Conservation (phyloP, 2,113 vertebrate species). For the Sylvia atricapilla region DNA sequence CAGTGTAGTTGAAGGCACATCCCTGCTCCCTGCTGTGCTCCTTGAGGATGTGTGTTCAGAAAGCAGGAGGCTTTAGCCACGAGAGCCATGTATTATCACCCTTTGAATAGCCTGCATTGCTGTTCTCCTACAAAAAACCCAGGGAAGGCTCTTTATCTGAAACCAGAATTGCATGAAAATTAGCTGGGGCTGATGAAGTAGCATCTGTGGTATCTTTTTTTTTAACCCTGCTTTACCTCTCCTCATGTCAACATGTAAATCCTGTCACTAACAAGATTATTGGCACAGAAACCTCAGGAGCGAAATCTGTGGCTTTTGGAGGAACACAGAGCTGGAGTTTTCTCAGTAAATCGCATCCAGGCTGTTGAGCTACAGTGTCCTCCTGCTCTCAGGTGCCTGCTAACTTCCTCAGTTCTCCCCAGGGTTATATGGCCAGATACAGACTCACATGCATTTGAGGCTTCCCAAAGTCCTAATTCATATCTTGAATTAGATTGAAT, state of each 20-base stretch:
- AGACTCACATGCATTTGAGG: not conserved
- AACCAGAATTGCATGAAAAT: slow-evolving; percentile 22
- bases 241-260: slow-evolving; percentile 16
- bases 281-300: not conserved
- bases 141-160: not conserved
- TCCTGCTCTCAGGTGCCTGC: not conserved
- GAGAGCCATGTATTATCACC: not conserved
- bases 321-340: not conserved
- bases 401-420: not conserved
- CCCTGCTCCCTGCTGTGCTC: not conserved
- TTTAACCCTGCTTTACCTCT: not conserved
- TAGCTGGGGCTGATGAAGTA: not conserved
- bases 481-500: not conserved
- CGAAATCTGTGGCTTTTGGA: not conserved
- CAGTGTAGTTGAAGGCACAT: not conserved
- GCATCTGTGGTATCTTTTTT: not conserved
- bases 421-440: not conserved
- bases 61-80: not conserved
- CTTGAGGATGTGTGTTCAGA: not conserved
- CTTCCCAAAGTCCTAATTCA: not conserved
- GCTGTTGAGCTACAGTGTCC: not conserved
- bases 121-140: not conserved
- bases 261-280: not conserved
- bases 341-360: not conserved
- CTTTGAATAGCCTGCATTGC: not conserved